Base-by-base conservation (phyloP, 2,797 vertebrate species). In the Xenops minutus region DNA sequence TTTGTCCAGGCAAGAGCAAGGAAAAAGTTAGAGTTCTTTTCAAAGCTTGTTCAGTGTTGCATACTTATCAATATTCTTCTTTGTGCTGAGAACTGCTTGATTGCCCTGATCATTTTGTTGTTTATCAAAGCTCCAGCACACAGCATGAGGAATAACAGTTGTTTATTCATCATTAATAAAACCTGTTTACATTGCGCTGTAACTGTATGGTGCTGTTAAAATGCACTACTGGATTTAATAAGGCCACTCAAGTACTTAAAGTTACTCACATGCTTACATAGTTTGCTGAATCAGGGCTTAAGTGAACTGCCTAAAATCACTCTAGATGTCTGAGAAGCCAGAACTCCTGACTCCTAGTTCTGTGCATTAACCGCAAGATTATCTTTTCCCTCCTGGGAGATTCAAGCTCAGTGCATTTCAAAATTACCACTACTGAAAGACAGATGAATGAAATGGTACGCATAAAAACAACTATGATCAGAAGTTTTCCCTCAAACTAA, bases 391-490 rank as follows among this genome's bases (percentile, higher is more conserved):
- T 92, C 85, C 44, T 79, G 88, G 83, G 94, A 94, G 37, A 67
- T 62, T 88, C 63, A 79, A 84, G 74, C 71, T 88, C 59, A 24
- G 85, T 76, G 82, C 29, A 1, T 93, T 95, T 96, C 85, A 93
- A 85, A 95, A 86, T 90, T 83, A 93, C 82, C 95, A 88, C 82
- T 88, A 56, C 88, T 74, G 89, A 94, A 93, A 78, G 85, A 92
- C 41, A 10, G 92, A 93, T 96, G 91, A 95, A 95, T 93, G 74
- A 95, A 96, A 95, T 3, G 8, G 71, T 90, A 67, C 91, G 90
- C 91, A 76, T 84, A 95, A 96, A 97, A 95, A 94, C 85, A 97
- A 90, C 82, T 61, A 71, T 37, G 62, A 95, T 97, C 92, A 93
- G 91, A 92, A 96, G 52, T 93, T 95, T 95, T 95, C 73, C 74